Base-by-base conservation (phyloP, 2,797 vertebrate genomes). In the Mus caroli region DNA sequence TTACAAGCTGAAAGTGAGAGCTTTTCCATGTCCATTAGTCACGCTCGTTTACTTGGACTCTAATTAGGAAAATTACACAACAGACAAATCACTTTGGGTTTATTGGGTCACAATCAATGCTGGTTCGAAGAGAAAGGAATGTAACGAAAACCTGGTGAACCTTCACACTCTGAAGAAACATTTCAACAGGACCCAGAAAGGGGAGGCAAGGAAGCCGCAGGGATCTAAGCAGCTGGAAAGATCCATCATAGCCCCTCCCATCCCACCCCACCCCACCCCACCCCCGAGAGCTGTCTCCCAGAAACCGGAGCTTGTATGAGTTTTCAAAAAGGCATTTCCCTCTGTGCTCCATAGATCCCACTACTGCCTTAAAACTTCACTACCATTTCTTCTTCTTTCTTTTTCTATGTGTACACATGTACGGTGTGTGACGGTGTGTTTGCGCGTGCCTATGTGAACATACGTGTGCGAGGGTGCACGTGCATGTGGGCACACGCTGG, bases 331-430 rank as follows among this genome's bases (percentile, higher is more conserved):
- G 64, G 31, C 17, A 50, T 54, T 91, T 87, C 90, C 13, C 7
- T 80, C 52, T 69, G 9, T 77, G 28, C 92, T 93, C 22, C 8
- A 34, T 92, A 71, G n/a, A 17, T 94, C 67, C 31, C 89, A 76
- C 20, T 84, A 52, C 2, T 87, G 4, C 85, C 79, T 90, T 87
- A 52, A 84, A 86, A 93, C 15, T n/a, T 76, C 15, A 87, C 46
- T 54, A 62, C 54, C 54, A 40, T 91, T 91, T 85, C 6, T 75
- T 91, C 24, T 91, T 34, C 6, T 69, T 67, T 50, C n/a, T 50
- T 52, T 86, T n/a, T 17, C 4, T 31, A 19, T 31, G 3, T 31
- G 11, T n/a, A 11, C 20, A 31, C 13, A 22, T 24, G 28, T 12
- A 52, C 31, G n/a, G 17, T 50, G 46, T 17, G 34, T n/a, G 7